Conservation (phyloP, 1,140 invertebrate species). For the Drosophila nigromelanica region DNA sequence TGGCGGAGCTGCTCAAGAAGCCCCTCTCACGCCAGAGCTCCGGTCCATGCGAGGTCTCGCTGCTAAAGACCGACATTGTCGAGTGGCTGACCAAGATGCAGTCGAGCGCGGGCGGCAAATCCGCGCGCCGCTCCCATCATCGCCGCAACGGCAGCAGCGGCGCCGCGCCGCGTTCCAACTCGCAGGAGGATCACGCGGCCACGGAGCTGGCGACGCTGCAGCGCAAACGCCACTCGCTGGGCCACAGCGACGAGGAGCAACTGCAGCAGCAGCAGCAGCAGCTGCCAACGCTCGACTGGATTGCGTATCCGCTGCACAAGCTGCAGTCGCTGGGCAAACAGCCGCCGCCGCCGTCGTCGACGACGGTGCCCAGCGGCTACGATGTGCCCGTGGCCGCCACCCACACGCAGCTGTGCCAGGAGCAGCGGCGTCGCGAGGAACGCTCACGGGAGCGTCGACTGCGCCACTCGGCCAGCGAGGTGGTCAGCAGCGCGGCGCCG, state of each 20-base stretch:
- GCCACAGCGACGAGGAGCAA: constrained; percentile 66
- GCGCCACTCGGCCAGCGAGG: constrained; percentile 78
- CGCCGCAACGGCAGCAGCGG: constrained; percentile 81
- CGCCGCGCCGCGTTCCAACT: constrained; percentile 77
- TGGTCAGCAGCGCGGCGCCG: constrained; percentile 51
- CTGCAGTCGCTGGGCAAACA: constrained; percentile 73
- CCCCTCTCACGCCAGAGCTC: constrained; percentile 79
- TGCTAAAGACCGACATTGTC: constrained; percentile 80
- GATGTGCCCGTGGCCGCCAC: constrained; percentile 60
- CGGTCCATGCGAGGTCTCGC: constrained; percentile 76
- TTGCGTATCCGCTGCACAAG: constrained; percentile 79
- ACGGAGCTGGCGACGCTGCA: constrained; percentile 53
- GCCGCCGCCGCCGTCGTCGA: constrained; percentile 20
- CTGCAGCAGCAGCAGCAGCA: constrained; percentile 55
- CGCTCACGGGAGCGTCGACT: constrained; percentile 60
- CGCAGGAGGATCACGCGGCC: constrained; percentile 69
- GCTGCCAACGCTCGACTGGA: constrained; percentile 68
- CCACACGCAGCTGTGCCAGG: constrained; percentile 55
- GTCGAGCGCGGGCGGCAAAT: constrained; percentile 35
- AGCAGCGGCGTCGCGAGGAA: constrained; percentile 56
- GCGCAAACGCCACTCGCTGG: constrained; percentile 79
- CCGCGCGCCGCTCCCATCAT: constrained; percentile 66
- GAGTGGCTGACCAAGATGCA: constrained; percentile 83
- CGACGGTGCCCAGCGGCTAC: constrained; percentile 60
- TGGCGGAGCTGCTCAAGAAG: constrained; percentile 79